phyloP scores from a whole-genome alignment of 1,140 invertebrate species.

The Aphis gossypii region DNA sequence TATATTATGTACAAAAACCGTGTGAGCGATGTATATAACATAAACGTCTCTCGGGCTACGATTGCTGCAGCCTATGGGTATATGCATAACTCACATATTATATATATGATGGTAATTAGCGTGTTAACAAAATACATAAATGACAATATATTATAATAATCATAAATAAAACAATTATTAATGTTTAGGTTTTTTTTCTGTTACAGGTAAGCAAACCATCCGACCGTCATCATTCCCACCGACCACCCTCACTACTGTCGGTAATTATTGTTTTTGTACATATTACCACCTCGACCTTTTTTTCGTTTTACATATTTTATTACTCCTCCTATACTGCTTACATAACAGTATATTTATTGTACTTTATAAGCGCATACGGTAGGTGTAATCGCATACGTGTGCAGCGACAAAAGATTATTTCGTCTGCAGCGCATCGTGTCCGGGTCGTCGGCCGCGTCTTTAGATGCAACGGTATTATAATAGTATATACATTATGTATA shows the following conservation, averaged over 20 bases:
- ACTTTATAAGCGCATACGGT: background rate
- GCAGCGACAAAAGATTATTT: slow-evolving; percentile 5
- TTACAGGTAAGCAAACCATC: slow-evolving; percentile 40
- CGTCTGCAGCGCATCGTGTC: background rate
- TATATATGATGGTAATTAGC: slow-evolving; percentile 6
- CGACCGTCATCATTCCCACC: background rate
- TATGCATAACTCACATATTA: background rate
- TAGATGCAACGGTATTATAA: slow-evolving; percentile 6
- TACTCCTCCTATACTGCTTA: background rate
- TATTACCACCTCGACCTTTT: background rate
- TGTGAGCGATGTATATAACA: background rate
- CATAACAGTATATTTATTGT: slow-evolving; percentile 1
- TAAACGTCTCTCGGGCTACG: background rate
- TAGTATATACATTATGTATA: background rate
- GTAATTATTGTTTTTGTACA: slow-evolving; percentile 24
- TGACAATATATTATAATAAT: background rate
- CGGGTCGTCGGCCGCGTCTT: background rate
- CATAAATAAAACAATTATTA: background rate
- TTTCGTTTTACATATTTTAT: background rate
- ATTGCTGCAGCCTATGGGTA: background rate
- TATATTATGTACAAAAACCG: background rate
- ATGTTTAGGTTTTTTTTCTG: background rate
- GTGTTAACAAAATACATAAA: background rate
- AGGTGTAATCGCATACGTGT: background rate
- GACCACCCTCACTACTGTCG: background rate